These are phyloP conservation scores for Epizoanthus scotinus DNA, from an alignment of 92 coral and sea anemone species.

Conservation along the genomic window DNA sequence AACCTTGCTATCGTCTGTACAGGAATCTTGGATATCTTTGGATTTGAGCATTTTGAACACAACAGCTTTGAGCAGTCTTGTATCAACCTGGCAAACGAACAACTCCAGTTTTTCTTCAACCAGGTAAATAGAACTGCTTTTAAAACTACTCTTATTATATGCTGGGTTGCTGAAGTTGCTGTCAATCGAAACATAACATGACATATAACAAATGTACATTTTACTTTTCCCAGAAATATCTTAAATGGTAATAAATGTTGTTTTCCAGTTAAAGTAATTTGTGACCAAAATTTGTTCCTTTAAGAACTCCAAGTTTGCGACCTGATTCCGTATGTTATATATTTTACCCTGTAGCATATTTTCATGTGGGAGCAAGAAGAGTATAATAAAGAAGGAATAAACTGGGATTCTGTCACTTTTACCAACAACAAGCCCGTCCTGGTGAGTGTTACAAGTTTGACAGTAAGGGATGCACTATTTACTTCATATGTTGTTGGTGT, in stretches of 20 bases:
- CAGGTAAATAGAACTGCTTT: slow-evolving; percentile 81
- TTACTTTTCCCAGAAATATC: too few relatives aligned
- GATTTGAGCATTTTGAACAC: slow-evolving; percentile 84
- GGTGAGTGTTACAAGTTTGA: slow-evolving; percentile 48
- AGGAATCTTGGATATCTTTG: slow-evolving; percentile 90
- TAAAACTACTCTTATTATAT: neutral
- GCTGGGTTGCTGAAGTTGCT: too few relatives aligned
- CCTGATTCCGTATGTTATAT: too few relatives aligned
- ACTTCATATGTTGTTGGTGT: too few relatives aligned
- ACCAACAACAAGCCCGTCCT: slow-evolving; percentile 86
- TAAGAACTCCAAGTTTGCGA: too few relatives aligned
- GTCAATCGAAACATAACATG: too few relatives aligned
- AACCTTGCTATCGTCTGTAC: neutral
- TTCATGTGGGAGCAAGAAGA: slow-evolving; percentile 95
- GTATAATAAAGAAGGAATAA: slow-evolving; percentile 82
- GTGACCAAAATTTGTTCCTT: too few relatives aligned
- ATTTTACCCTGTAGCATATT: slow-evolving; percentile 59
- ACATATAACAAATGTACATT: too few relatives aligned
- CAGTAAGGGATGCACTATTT: too few relatives aligned
- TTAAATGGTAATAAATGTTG: too few relatives aligned
- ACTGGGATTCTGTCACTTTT: slow-evolving; percentile 76
- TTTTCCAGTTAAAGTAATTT: too few relatives aligned
- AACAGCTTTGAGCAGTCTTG: slow-evolving; percentile 92
- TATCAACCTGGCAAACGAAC: slow-evolving; percentile 89
- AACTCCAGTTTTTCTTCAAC: slow-evolving; percentile 88